phyloP scores from a whole-genome alignment of 2,113 vertebrate species.

The Noturus placidus region DNA sequence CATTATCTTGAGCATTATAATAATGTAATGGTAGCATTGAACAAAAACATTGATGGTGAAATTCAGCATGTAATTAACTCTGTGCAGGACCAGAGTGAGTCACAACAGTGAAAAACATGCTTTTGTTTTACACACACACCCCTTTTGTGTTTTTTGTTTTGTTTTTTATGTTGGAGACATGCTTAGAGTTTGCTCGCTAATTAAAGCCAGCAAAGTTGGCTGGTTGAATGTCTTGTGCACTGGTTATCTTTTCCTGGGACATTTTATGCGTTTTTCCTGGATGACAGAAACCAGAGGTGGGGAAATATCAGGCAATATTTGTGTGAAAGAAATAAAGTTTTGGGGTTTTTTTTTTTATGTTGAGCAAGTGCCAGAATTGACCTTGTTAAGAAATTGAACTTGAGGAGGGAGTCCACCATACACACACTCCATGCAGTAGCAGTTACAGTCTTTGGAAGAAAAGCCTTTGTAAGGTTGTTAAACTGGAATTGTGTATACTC shows the following conservation, averaged over 20 bases:
- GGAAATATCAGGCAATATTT: not conserved
- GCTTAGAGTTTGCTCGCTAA: not conserved
- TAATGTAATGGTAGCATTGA: not conserved
- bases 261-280: not conserved
- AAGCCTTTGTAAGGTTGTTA: not conserved
- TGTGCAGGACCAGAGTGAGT: not conserved
- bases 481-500: not conserved
- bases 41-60: not conserved
- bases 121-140: not conserved
- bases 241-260: slow-evolving; percentile 1
- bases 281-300: not conserved
- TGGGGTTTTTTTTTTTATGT: not conserved
- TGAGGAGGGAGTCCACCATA: not conserved
- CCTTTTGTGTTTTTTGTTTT: too few relatives aligned
- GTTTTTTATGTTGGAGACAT: not conserved
- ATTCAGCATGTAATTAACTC: not conserved
- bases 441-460: not conserved
- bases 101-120: too few relatives aligned
- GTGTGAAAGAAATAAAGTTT: not conserved
- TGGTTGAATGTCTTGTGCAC: too few relatives aligned
- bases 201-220: not conserved
- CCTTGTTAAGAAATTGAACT: not conserved
- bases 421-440: not conserved
- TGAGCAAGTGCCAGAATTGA: not conserved
- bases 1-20: not conserved